Conservation (phyloP, 92 coral and sea anemone genomes). For the Paramuricea clavata region DNA sequence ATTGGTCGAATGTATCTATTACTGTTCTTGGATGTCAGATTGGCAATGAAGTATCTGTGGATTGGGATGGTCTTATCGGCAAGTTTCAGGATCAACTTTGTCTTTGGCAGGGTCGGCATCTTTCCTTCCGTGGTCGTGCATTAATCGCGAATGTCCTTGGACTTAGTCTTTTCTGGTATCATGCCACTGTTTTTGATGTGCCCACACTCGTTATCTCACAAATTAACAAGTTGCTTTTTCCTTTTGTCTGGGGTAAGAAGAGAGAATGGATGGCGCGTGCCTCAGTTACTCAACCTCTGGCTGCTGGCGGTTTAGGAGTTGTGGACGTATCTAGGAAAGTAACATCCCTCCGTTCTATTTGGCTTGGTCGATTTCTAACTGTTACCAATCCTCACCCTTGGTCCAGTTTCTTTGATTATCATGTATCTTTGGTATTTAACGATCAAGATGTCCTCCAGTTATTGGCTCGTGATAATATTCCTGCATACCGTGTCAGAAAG, state of each 20-base stretch:
- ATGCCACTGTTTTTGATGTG: conserved; percentile 44
- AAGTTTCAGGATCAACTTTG: not conserved
- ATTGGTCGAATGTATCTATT: conserved; percentile 21
- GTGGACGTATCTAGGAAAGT: not conserved
- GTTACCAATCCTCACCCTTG: not conserved
- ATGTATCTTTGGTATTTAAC: not conserved
- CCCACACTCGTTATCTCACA: not conserved
- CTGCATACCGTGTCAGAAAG: not conserved
- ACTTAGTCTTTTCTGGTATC: conserved; percentile 46
- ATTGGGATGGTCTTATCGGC: not conserved
- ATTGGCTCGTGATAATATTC: not conserved
- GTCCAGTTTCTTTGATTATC: not conserved
- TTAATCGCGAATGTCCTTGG: conserved; percentile 31
- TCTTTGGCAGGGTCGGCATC: conserved; percentile 21
- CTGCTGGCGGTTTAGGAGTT: conserved; percentile 14
- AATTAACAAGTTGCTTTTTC: not conserved
- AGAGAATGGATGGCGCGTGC: not conserved
- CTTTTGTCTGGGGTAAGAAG: conserved; percentile 48
- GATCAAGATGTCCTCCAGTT: too few relatives aligned
- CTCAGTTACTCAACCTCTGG: not conserved
- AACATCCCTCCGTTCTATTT: not conserved
- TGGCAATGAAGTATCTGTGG: too few relatives aligned
- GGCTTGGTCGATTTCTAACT: not conserved
- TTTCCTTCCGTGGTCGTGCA: conserved; percentile 55
- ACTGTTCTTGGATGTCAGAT: conserved; percentile 25